Percentiles rank a stretch among this genome's conserved stretches.
phyloP scores from a whole-genome alignment of 1,140 invertebrate genomes.

The Watersipora subatra region DNA sequence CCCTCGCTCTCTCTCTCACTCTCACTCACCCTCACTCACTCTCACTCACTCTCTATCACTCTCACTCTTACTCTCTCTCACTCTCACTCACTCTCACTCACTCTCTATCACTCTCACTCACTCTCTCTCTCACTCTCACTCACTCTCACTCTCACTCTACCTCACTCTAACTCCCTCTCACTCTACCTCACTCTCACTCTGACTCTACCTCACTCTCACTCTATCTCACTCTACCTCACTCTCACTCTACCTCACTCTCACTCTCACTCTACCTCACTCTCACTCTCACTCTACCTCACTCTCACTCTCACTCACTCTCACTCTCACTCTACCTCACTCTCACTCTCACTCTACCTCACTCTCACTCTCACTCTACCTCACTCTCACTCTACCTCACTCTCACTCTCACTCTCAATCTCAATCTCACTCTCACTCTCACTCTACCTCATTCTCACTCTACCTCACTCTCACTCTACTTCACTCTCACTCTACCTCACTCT shows the following conservation, averaged over 20 bases:
- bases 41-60: conserved; percentile 9
- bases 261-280: conserved; percentile 4
- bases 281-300: conserved; percentile 6
- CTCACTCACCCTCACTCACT: conserved; percentile 12
- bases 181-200: conserved; percentile 4
- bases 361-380: conserved; percentile 8
- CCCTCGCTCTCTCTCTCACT: conserved; percentile 3
- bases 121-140: conserved; percentile 10
- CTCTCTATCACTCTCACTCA: conserved; percentile 7
- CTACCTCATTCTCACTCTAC: not conserved
- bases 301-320: not conserved
- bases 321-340: conserved; percentile 2
- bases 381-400: conserved; percentile 7
- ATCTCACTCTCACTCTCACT: conserved; percentile 5
- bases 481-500: conserved; percentile 3
- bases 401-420: conserved; percentile 6
- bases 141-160: conserved; percentile 9
- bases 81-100: conserved; percentile 3
- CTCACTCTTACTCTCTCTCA: conserved; percentile 9
- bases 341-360: conserved; percentile 11
- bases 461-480: not conserved
- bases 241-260: conserved; percentile 1
- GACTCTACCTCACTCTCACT: conserved; percentile 8
- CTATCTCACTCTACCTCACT: conserved; percentile 10
- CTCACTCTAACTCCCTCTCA: conserved; percentile 7